phyloP scores from a whole-genome alignment of 2,888 invertebrate species.

The Amiota minor region DNA sequence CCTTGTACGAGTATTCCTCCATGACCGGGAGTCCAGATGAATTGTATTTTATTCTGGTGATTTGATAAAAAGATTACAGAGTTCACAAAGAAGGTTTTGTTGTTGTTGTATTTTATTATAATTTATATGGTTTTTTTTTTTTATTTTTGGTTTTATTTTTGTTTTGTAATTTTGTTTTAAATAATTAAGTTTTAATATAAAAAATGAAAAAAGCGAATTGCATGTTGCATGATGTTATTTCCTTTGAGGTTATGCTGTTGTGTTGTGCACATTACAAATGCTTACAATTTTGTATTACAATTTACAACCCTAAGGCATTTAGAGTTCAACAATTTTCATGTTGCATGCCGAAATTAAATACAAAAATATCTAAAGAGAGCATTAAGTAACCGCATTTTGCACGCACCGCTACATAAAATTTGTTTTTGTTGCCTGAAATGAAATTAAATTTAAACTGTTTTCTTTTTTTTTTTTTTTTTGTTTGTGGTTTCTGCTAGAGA shows the following conservation, averaged over 20 bases:
- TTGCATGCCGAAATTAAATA: slow-evolving; percentile 32
- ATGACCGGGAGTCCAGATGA: too few species aligned
- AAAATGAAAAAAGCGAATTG: background rate
- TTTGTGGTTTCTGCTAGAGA: background rate
- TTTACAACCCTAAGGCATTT: slow-evolving; percentile 45
- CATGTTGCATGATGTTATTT: slow-evolving; percentile 10
- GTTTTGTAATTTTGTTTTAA: too few species aligned
- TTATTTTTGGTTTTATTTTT: too few species aligned
- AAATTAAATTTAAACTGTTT: too few species aligned
- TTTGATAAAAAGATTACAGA: too few species aligned
- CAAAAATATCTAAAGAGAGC: background rate
- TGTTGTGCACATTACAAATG: slow-evolving; percentile 31
- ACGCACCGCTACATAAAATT: background rate
- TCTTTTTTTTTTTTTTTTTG: background rate
- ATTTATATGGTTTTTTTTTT: background rate
- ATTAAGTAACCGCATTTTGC: slow-evolving; percentile 25
- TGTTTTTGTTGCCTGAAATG: too few species aligned
- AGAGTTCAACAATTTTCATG: slow-evolving; percentile 35
- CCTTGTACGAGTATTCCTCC: too few species aligned
- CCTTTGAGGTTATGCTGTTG: background rate
- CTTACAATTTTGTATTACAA: slow-evolving; percentile 39
- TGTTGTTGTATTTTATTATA: too few species aligned
- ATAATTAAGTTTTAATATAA: background rate
- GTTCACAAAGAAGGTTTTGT: too few species aligned
- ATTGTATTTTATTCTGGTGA: too few species aligned